Base-by-base conservation (phyloP, 2,113 vertebrate genomes). In the Phycodurus eques region DNA sequence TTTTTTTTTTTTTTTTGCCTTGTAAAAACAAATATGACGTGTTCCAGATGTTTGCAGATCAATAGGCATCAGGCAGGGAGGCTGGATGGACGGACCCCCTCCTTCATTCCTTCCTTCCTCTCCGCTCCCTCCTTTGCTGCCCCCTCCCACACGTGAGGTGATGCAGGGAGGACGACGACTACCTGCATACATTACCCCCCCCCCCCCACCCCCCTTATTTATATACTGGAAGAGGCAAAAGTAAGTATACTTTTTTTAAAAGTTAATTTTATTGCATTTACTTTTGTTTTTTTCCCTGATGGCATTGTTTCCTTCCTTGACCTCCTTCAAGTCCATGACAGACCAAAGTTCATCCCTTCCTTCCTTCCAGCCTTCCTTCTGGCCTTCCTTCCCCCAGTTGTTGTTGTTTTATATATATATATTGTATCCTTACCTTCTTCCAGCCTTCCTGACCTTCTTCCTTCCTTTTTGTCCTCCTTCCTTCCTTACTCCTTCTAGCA, bases 21-120 rank as follows among this genome's bases (percentile, higher is more conserved):
- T 77, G 70, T 84, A 79, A 83, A 86, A 85, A 86, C 86, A 88
- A 86, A 87, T 78, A 80, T 79, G 81, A 86, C 77, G 73, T 79
- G 85, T 80, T 89, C 88, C 88, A 89, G 85, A 89, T 90, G 87
- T 89, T 80, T 80, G 77, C 64, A 82, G 88, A 85, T 86, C 80
- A 85, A 86, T 85, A 88, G 76, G 78, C 80, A 80, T 27, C 27
- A 27, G 56, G 59, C 64, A 47, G 64, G 43, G 22, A 47, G 64
- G 63, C 63, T 66, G 22, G 64, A 15, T 47, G 63, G 5, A 22
- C 42, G 69, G 22, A 51, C 74, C 77, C 69, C 68, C 57, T 65
- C 46, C 63, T 27, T 61, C 59, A 15, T 35, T 17, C 14, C 59
- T 35, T 61, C 39, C 39, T 42, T 47, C 27, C 47, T 49, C 9